Percentiles rank a stretch among this genome's conserved stretches.
Conservation (phyloP, 2,797 vertebrate genomes). For the Agapornis canus region DNA sequence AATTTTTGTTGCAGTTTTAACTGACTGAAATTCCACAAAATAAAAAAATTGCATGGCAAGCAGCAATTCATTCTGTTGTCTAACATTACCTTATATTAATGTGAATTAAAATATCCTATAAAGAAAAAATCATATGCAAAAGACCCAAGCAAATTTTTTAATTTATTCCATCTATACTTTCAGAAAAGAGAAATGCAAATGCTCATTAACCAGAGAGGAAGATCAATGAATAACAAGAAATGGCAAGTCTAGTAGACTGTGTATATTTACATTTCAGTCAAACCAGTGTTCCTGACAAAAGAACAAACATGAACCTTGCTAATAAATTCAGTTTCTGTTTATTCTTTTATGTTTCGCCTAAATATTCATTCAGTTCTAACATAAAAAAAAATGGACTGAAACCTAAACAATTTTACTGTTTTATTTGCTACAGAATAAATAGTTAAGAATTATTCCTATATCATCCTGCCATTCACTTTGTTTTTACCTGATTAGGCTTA, state of each 20-base stretch:
- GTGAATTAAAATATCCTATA: not conserved
- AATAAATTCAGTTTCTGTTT: not conserved
- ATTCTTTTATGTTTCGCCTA: not conserved
- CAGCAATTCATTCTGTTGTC: not conserved
- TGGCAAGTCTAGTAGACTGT: not conserved
- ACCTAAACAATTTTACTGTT: not conserved
- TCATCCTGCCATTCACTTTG: not conserved
- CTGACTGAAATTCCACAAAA: not conserved
- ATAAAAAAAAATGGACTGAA: not conserved
- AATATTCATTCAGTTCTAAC: not conserved
- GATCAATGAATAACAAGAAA: not conserved
- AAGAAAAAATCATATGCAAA: not conserved
- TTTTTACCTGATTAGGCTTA: not conserved
- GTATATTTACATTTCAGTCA: not conserved
- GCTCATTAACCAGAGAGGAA: not conserved
- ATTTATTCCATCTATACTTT: not conserved
- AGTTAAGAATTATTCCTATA: not conserved
- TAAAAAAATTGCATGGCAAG: not conserved
- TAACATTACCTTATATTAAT: not conserved
- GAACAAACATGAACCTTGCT: not conserved
- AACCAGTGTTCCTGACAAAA: not conserved
- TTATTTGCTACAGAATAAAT: not conserved
- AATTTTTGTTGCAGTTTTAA: not conserved
- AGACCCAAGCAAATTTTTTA: not conserved
- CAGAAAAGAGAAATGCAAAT: not conserved